Percentiles rank a stretch among this genome's conserved stretches.
Conservation (phyloP, 2,797 vertebrate genomes). For the Perodicticus potto region DNA sequence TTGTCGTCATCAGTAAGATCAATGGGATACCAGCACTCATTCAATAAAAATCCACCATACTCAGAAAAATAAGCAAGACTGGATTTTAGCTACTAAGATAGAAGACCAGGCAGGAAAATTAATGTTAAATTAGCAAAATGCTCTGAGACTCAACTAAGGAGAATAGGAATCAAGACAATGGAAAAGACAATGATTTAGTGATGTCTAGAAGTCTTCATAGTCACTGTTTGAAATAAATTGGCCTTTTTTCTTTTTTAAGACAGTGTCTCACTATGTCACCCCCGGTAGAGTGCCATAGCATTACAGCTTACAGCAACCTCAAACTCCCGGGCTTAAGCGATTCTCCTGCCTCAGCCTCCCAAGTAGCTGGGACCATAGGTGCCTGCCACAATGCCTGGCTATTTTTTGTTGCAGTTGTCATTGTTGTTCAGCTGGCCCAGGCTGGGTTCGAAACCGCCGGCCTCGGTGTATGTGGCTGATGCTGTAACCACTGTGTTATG, state of each 20-base stretch:
- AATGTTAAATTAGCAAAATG: constrained; percentile 64
- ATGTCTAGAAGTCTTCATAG: constrained; percentile 30
- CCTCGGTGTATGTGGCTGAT: too few species aligned
- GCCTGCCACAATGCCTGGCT: too few species aligned
- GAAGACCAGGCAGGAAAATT: constrained; percentile 52
- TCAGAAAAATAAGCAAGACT: constrained; percentile 65
- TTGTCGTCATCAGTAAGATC: constrained; percentile 42
- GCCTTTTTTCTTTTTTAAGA: background rate
- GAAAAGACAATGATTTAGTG: constrained; percentile 33
- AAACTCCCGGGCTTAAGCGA: too few species aligned
- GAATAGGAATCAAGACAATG: constrained; percentile 59
- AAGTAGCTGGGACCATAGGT: too few species aligned
- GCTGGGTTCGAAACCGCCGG: too few species aligned
- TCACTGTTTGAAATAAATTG: constrained; percentile 40
- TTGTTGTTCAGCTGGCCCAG: too few species aligned
- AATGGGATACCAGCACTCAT: constrained; percentile 49
- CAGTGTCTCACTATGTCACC: too few species aligned
- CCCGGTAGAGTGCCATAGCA: too few species aligned
- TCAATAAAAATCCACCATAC: constrained; percentile 63
- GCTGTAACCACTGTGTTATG: too few species aligned
- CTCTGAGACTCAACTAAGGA: constrained; percentile 52
- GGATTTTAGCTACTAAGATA: constrained; percentile 38
- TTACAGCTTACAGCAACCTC: too few species aligned
- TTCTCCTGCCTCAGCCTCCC: too few species aligned
- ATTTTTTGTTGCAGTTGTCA: too few species aligned